Evolutionary conservation across 2,113 vertebrate species (phyloP), one percentile per base, ranked within the genome.

Genomic region (Passer domesticus): DNA sequence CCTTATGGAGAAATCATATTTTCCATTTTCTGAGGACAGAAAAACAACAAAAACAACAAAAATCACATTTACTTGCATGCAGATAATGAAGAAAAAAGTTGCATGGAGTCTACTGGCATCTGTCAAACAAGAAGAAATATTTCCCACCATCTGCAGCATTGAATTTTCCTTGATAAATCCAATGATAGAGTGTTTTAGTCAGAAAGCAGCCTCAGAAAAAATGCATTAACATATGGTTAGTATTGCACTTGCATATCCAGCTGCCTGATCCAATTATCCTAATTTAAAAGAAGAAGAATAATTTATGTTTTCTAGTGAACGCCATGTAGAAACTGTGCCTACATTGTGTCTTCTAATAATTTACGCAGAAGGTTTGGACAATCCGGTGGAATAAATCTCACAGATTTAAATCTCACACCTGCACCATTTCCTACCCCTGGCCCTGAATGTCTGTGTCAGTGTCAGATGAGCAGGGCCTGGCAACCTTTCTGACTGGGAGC

Each of bases 251-350:
- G 52, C 89, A 91, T 17, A 92, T 33, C 15, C 67, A 84, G 72
- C 64, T 96, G 92, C 79, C 88, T 92, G 85, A 96, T 93, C 56
- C 85, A 96, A 95, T 96, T 95, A 93, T 62, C 62, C 52, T 78
- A 91, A 95, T 89, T 94, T 92, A 94, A 92, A 96, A 83, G 67
- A 87, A 83, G 67, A 87, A 78, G 49, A 96, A 85, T 81, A 92
- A 90, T 85, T 92, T 83, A 44, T 90, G 47, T 81, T 96, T 96
- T 94, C 43, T 70, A 70, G 70, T 80, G 87, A 77, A 93, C 12
- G 43, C 5, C 22, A 47, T 13, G 35, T 59, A 92, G 56, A 90
- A 90, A 94, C 62, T 37, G 25, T 56, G 69, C 47, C 75, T 75
- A 83, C 28, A 16, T 63, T 69, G 41, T 27, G 14, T 86, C 41